Percentiles rank a stretch among this genome's conserved stretches.
Conservation (phyloP, 2,888 invertebrate genomes). For the Drosophila dives region DNA sequence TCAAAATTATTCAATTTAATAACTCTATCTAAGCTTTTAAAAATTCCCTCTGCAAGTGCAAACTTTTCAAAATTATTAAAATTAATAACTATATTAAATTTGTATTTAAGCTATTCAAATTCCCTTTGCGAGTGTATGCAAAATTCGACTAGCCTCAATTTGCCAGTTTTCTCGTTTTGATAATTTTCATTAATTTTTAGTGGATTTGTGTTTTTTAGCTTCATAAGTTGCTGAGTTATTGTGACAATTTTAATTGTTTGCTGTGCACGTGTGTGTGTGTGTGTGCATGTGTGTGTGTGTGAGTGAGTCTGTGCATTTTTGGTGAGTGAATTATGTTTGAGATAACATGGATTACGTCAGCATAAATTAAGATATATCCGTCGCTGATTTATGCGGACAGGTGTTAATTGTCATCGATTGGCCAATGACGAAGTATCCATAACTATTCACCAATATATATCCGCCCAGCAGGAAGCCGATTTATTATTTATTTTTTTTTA, state of each 20-base stretch:
- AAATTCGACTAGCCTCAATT: neutral
- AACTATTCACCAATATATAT: constrained; percentile 22
- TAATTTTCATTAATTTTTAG: constrained; percentile 7
- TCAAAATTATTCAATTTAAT: neutral
- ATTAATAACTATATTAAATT: neutral
- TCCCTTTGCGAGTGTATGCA: neutral
- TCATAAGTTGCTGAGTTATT: constrained; percentile 62
- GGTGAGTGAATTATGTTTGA: constrained; percentile 52
- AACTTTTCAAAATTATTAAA: neutral
- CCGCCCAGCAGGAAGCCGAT: constrained; percentile 49
- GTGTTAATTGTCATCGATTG: constrained; percentile 64
- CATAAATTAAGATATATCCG: constrained; percentile 73
- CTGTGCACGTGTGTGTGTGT: constrained; percentile 3
- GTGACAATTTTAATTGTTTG: constrained; percentile 72
- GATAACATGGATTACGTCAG: constrained; percentile 74
- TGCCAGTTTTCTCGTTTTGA: neutral
- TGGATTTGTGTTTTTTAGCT: constrained; percentile 17
- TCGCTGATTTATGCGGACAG: constrained; percentile 60
- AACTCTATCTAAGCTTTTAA: neutral
- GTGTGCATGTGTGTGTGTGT: neutral
- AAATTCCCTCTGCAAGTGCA: neutral
- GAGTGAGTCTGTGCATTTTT: constrained; percentile 27
- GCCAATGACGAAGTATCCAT: constrained; percentile 54
- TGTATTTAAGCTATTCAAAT: neutral
- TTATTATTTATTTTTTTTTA: neutral